A percentile compares a stretch with the other conserved stretches of the same genome.
These are phyloP conservation scores for Stichopus horrens DNA, from an alignment of 53 echinoderm and acorn worm species.

Conservation along the genomic window DNA sequence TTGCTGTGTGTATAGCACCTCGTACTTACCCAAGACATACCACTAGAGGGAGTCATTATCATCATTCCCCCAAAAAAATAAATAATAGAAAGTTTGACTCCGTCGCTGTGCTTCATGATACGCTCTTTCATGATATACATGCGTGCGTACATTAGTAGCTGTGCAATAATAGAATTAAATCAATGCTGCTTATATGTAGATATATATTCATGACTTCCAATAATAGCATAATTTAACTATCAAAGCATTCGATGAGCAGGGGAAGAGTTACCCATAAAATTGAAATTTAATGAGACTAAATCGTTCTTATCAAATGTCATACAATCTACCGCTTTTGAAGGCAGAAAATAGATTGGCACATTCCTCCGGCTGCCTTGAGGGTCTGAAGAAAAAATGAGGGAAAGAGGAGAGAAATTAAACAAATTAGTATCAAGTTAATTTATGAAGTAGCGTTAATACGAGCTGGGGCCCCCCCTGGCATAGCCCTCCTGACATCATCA, in stretches of 20 bases:
- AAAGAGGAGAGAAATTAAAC: constrained; percentile 20
- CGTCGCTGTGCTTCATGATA: too few species aligned
- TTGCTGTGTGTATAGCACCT: too few species aligned
- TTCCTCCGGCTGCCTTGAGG: constrained; percentile 4
- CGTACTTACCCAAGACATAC: too few species aligned
- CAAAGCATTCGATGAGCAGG: background rate
- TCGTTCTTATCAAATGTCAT: constrained; percentile 9
- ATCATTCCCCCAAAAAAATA: too few species aligned
- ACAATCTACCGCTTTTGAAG: background rate
- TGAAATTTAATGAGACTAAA: constrained; percentile 18
- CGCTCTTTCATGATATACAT: too few species aligned
- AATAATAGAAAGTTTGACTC: too few species aligned
- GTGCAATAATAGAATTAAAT: background rate
- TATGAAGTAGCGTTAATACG: constrained; percentile 38
- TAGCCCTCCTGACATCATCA: background rate
- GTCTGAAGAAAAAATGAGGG: constrained; percentile 17
- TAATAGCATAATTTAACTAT: constrained; percentile 14
- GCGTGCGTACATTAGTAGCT: too few species aligned
- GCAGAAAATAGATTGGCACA: background rate
- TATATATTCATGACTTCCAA: background rate
- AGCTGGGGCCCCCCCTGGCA: constrained; percentile 10
- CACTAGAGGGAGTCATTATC: too few species aligned
- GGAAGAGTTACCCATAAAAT: background rate
- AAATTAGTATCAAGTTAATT: constrained; percentile 47
- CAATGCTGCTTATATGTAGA: background rate